phyloP scores from a whole-genome alignment of 1,140 invertebrate genomes.

The Pogonomyrmex californicus region DNA sequence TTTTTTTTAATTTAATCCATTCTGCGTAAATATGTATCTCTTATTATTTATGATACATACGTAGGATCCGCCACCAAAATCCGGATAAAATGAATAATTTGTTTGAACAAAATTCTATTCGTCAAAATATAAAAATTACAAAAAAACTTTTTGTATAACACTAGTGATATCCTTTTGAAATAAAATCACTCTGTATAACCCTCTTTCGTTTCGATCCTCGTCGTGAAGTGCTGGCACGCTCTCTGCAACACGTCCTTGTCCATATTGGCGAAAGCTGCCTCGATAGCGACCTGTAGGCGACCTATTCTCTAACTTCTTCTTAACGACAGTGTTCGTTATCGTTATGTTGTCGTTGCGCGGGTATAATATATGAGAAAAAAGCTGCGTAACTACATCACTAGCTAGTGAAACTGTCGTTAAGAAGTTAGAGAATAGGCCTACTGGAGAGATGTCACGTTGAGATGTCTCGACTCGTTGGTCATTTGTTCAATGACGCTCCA shows the following conservation, averaged over 20 bases:
- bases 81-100: neutral
- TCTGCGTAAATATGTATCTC: no score
- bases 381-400: no score
- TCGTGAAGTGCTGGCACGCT: neutral
- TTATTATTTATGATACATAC: no score
- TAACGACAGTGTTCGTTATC: no score
- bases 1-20: no score
- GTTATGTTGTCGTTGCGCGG: no score
- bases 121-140: neutral
- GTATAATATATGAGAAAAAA: no score
- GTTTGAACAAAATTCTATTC: neutral
- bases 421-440: no score
- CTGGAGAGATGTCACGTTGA: neutral
- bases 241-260: conserved; percentile 8
- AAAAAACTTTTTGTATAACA: neutral
- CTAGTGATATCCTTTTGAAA: neutral
- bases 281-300: neutral
- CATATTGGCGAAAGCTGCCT: neutral
- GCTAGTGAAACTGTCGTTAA: no score
- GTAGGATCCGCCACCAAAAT: neutral
- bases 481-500: conserved; percentile 7
- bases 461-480: neutral
- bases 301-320: no score
- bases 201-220: neutral
- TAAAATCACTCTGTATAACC: neutral